Conservation (phyloP, 2,797 vertebrate species). For the Apogon hyalosoma region DNA sequence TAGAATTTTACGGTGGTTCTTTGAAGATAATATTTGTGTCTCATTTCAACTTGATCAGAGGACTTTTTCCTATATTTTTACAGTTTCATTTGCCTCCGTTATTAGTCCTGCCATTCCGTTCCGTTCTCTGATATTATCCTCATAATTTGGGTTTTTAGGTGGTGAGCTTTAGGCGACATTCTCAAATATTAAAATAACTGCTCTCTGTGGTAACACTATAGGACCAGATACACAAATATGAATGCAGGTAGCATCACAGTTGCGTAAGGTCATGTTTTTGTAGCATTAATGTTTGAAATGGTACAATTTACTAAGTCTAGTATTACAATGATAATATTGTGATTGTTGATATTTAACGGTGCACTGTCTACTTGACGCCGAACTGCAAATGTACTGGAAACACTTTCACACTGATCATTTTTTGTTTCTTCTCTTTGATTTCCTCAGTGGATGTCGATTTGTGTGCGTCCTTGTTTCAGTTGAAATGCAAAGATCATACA, state of each 20-base stretch:
- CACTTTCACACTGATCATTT: too few species aligned
- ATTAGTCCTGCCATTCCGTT: background rate
- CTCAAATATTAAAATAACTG: background rate
- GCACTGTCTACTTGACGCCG: background rate
- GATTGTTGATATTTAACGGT: background rate
- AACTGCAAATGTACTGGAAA: too few species aligned
- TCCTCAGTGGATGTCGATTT: too few species aligned
- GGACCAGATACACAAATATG: background rate
- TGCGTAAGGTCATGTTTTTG: conserved; percentile 32
- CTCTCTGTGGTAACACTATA: conserved; percentile 16
- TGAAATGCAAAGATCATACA: background rate
- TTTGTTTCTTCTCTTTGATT: too few species aligned
- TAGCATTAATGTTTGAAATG: conserved; percentile 8
- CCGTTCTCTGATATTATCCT: background rate
- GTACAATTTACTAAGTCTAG: too few species aligned
- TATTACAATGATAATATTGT: too few species aligned
- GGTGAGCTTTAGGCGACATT: background rate
- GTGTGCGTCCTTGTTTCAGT: too few species aligned
- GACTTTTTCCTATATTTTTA: background rate
- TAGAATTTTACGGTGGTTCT: background rate
- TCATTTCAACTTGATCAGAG: background rate
- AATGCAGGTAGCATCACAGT: conserved; percentile 1
- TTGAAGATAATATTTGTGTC: background rate
- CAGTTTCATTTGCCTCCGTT: background rate
- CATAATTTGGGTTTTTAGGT: background rate